Conservation (phyloP, 2,797 vertebrate genomes). For the Parauchenoglanis punctatus region DNA sequence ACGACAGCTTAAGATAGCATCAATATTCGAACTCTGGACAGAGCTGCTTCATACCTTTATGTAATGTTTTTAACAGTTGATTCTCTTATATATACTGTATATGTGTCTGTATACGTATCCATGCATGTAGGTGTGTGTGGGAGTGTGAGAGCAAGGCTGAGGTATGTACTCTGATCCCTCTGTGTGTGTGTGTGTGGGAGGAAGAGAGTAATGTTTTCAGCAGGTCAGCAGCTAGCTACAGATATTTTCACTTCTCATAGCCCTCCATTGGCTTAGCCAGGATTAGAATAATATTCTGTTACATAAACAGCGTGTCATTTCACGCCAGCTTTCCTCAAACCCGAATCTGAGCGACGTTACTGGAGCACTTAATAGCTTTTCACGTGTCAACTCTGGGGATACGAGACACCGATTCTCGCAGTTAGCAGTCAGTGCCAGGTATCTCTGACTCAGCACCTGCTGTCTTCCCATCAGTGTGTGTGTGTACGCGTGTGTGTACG, state of each 20-base stretch:
- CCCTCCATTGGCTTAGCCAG: constrained; percentile 4
- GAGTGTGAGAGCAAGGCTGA: constrained; percentile 33
- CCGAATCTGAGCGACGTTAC: constrained; percentile 2
- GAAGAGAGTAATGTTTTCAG: constrained; percentile 41
- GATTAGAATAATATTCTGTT: constrained; percentile 46
- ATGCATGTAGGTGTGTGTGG: constrained; percentile 5
- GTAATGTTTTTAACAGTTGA: constrained; percentile 10
- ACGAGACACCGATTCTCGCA: not conserved
- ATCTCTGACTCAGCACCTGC: constrained; percentile 43
- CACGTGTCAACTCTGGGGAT: not conserved
- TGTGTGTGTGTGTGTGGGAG: constrained; percentile 40
- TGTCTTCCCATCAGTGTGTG: constrained; percentile 18
- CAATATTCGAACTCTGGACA: not conserved
- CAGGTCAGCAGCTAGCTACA: constrained; percentile 42
- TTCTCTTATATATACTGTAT: constrained; percentile 24
- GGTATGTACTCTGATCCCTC: constrained; percentile 31
- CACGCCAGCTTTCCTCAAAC: constrained; percentile 13
- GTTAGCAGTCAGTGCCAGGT: constrained; percentile 17
- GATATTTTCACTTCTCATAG: constrained; percentile 38
- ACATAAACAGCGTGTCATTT: constrained; percentile 30
- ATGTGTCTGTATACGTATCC: not conserved
- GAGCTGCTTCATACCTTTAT: not conserved
- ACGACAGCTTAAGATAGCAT: not conserved
- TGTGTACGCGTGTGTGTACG: constrained; percentile 2
- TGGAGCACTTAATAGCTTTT: constrained; percentile 22